phyloP scores from a whole-genome alignment of 2,797 vertebrate genomes.

The Cryptoblepharus egeriae region DNA sequence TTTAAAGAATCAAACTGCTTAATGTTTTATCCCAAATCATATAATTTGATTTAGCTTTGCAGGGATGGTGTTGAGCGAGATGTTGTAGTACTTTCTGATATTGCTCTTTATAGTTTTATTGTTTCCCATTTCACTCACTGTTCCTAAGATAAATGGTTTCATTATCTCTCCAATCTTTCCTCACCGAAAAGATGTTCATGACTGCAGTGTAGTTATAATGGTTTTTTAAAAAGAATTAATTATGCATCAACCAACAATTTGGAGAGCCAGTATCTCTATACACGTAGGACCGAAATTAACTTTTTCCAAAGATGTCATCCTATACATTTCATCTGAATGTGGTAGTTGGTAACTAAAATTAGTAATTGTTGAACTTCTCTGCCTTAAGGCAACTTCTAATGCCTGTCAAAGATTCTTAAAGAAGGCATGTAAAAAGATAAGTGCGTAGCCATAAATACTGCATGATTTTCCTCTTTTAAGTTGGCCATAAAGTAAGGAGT shows the following conservation, averaged over 20 bases:
- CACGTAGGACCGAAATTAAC: conserved; percentile 39
- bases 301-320: conserved; percentile 32
- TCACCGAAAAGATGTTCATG: conserved; percentile 41
- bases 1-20: conserved; percentile 24
- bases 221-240: conserved; percentile 30
- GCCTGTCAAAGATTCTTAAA: conserved; percentile 12
- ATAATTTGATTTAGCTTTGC: conserved; percentile 32
- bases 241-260: conserved; percentile 46
- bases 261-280: conserved; percentile 35
- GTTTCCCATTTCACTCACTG: conserved; percentile 33
- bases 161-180: conserved; percentile 45
- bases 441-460: conserved; percentile 18
- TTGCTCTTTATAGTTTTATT: conserved; percentile 24
- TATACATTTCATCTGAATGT: conserved; percentile 21
- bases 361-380: conserved; percentile 23
- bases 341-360: conserved; percentile 25
- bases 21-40: conserved; percentile 21
- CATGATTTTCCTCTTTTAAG: background rate
- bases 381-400: conserved; percentile 7
- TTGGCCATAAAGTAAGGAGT: background rate
- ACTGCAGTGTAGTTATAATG: conserved; percentile 52
- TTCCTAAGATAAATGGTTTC: conserved; percentile 48
- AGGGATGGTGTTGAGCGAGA: background rate
- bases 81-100: conserved; percentile 1
- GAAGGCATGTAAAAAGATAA: conserved; percentile 7